phyloP scores from a whole-genome alignment of 2,888 invertebrate species.

The Parnassius smintheus region DNA sequence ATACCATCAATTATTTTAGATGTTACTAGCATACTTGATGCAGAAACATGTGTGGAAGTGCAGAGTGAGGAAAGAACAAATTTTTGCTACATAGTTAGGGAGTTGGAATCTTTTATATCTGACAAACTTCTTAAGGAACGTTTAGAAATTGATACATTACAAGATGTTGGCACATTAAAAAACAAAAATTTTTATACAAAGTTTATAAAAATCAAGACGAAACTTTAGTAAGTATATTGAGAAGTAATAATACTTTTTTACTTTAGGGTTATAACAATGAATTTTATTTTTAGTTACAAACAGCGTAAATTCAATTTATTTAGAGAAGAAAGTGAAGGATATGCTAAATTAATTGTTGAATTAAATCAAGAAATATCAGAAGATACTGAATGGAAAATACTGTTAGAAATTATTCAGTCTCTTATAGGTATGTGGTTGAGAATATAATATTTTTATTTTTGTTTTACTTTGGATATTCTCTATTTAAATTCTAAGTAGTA shows the following conservation, averaged over 20 bases:
- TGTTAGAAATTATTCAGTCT: constrained; percentile 95
- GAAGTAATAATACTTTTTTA: constrained; percentile 60
- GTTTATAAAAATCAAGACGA: constrained; percentile 98
- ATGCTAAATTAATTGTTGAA: constrained; percentile 97
- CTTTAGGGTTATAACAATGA: constrained; percentile 69
- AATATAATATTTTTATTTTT: neutral
- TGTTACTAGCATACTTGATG: constrained; percentile 91
- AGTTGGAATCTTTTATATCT: constrained; percentile 90
- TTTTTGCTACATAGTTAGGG: constrained; percentile 89
- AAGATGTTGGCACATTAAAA: constrained; percentile 94
- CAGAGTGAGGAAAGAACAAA: constrained; percentile 87
- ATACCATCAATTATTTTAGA: constrained; percentile 92
- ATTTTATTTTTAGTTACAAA: constrained; percentile 90
- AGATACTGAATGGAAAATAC: constrained; percentile 83
- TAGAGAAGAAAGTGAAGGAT: constrained; percentile 99
- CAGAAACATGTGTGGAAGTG: constrained; percentile 87
- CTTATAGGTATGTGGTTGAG: constrained; percentile 86
- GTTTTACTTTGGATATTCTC: neutral
- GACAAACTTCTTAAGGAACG: constrained; percentile 95
- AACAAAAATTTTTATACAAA: constrained; percentile 95
- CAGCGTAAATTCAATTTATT: constrained; percentile 99
- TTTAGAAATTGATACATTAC: constrained; percentile 95
- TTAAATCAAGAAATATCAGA: constrained; percentile 90
- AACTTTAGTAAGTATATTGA: constrained; percentile 92
- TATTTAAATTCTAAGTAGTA: neutral